Percentiles rank a stretch among this genome's conserved stretches.
Evolutionary conservation across 2,797 vertebrate genomes (phyloP).

Genomic region (Toxotes lorentzi): DNA sequence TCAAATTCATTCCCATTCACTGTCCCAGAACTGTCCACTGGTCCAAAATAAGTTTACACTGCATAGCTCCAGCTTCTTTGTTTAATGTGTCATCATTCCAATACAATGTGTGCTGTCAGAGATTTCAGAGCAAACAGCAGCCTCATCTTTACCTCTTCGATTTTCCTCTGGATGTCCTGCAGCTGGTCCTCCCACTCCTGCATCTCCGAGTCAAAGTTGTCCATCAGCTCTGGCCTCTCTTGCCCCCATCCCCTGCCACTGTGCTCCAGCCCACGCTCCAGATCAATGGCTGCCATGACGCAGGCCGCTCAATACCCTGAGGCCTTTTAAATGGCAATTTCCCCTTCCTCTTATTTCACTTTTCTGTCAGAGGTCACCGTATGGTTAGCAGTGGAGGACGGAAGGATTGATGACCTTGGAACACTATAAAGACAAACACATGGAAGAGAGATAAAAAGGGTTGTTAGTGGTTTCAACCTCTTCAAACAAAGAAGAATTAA

Average conservation of each 20-base stretch:
- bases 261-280: slow-evolving; percentile 88
- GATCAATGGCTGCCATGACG: slow-evolving; percentile 89
- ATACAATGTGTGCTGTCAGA: not conserved
- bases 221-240: slow-evolving; percentile 91
- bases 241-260: slow-evolving; percentile 88
- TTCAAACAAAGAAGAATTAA: not conserved
- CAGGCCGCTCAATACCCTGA: slow-evolving; percentile 53
- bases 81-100: not conserved
- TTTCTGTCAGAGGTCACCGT: slow-evolving; percentile 55
- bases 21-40: not conserved
- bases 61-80: not conserved
- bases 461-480: slow-evolving; percentile 2
- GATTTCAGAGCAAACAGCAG: not conserved
- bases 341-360: slow-evolving; percentile 66
- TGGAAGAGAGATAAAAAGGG: slow-evolving; percentile 1
- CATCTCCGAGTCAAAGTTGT: slow-evolving; percentile 96
- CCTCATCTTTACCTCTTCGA: slow-evolving; percentile 91
- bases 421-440: slow-evolving; percentile 60
- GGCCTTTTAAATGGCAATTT: slow-evolving; percentile 61
- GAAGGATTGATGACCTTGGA: slow-evolving; percentile 60
- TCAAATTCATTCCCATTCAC: not conserved
- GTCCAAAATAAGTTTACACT: not conserved
- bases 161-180: slow-evolving; percentile 96
- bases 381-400: slow-evolving; percentile 22
- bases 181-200: slow-evolving; percentile 98